A percentile compares a stretch with the other conserved stretches of the same genome.
phyloP scores from a whole-genome alignment of 1,140 invertebrate species.

The honey bee (Apis mellifera) region Amel_HAv3.1 CM009936.2:16559001-16559500 shows the following conservation, averaged over 20 bases:
- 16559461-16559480: neutral
- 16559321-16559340: neutral
- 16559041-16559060: no score
- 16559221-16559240: slow-evolving; percentile 84
- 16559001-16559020: no score
- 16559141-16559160: neutral
- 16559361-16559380: neutral
- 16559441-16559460: neutral
- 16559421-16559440: neutral
- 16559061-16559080: no score
- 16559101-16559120: neutral
- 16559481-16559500: neutral
- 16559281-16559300: slow-evolving; percentile 14
- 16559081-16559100: no score
- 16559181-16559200: neutral
- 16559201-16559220: slow-evolving; percentile 77
- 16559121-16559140: neutral
- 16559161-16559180: no score
- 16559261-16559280: slow-evolving; percentile 85
- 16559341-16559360: neutral
- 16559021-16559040: no score
- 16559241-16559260: slow-evolving; percentile 89
- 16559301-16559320: slow-evolving; percentile 6
- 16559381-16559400: neutral
- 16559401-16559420: neutral